Evolutionary conservation across 2,797 vertebrate genomes (phyloP).

Genomic region (Centroberyx gerrardi): DNA sequence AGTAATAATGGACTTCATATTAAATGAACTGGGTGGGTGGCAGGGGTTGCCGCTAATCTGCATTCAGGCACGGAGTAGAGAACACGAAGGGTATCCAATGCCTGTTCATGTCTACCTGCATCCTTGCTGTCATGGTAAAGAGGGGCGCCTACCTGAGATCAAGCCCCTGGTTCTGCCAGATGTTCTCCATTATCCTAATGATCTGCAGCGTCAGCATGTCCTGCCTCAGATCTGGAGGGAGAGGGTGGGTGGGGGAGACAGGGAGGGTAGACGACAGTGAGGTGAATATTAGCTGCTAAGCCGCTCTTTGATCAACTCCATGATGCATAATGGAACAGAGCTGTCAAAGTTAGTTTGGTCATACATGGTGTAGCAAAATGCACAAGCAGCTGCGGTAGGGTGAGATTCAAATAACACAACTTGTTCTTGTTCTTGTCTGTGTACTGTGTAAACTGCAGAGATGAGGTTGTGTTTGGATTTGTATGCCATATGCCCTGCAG

Average conservation of each 20-base stretch:
- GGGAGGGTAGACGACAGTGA: slow-evolving; percentile 59
- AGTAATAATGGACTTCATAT: slow-evolving; percentile 24
- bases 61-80: slow-evolving; percentile 41
- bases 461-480: slow-evolving; percentile 47
- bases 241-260: slow-evolving; percentile 38
- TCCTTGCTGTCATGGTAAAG: slow-evolving; percentile 65
- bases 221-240: slow-evolving; percentile 92
- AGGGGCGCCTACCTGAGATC: slow-evolving; percentile 92
- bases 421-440: slow-evolving; percentile 26
- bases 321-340: slow-evolving; percentile 66
- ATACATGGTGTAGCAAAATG: slow-evolving; percentile 49
- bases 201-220: slow-evolving; percentile 99
- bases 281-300: slow-evolving; percentile 64
- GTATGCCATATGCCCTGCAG: slow-evolving; percentile 33
- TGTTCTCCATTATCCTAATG: slow-evolving; percentile 99
- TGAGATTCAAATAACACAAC: slow-evolving; percentile 29
- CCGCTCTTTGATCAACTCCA: slow-evolving; percentile 74
- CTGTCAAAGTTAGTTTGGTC: slow-evolving; percentile 62
- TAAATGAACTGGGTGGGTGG: slow-evolving; percentile 45
- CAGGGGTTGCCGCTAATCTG: slow-evolving; percentile 51
- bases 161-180: slow-evolving; percentile 99
- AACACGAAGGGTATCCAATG: slow-evolving; percentile 62
- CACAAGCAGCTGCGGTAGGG: slow-evolving; percentile 26
- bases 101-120: slow-evolving; percentile 66
- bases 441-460: slow-evolving; percentile 24